phyloP scores from a whole-genome alignment of 1,140 invertebrate species.

The Odontomachus brunneus region DNA sequence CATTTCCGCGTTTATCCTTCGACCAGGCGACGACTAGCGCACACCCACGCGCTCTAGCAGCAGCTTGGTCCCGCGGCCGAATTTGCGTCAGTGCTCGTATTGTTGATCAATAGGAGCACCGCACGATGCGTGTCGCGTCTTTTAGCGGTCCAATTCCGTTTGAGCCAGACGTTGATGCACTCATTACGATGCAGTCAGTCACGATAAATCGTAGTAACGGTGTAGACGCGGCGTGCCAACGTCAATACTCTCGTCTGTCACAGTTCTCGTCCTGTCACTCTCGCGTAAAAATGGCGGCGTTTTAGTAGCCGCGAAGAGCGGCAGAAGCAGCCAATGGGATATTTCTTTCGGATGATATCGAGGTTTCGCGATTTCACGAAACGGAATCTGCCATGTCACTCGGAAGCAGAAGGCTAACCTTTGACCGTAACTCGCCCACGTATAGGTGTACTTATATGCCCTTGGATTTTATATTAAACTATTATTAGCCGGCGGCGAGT shows the following conservation, averaged over 20 bases:
- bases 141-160: not conserved
- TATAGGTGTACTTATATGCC: slow-evolving; percentile 42
- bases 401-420: slow-evolving; percentile 36
- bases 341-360: not conserved
- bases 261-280: too few species aligned
- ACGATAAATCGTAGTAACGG: not conserved
- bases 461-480: slow-evolving; percentile 56
- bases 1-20: slow-evolving; percentile 30
- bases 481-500: slow-evolving; percentile 36
- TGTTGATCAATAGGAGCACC: slow-evolving; percentile 20
- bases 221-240: not conserved
- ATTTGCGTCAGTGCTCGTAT: slow-evolving; percentile 48
- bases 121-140: slow-evolving; percentile 41
- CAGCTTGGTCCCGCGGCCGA: not conserved
- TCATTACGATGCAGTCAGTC: not conserved
- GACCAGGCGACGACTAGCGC: not conserved
- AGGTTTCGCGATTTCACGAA: not conserved
- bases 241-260: not conserved
- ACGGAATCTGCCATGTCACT: slow-evolving; percentile 8
- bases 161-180: not conserved
- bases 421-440: slow-evolving; percentile 47
- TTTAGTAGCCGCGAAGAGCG: not conserved
- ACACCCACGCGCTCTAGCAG: not conserved
- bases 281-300: not conserved
- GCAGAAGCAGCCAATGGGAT: not conserved